Percentiles rank a stretch among this genome's conserved stretches.
Evolutionary conservation across 2,888 invertebrate genomes (phyloP).

Genomic region (Plusia festucae): DNA sequence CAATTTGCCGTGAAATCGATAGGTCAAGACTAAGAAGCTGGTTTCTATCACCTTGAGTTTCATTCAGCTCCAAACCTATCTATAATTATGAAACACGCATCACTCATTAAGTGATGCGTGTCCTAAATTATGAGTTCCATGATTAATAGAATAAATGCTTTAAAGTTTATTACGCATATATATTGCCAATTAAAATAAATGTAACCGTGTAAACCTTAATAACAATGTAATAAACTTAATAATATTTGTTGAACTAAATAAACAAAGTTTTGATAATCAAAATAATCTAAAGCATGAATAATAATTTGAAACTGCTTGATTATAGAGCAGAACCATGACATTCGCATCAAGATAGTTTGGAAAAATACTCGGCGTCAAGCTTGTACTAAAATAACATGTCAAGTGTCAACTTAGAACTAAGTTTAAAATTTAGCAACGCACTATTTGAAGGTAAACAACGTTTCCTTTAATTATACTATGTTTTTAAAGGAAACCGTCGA

Average conservation of each 20-base stretch:
- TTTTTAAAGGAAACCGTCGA: not conserved
- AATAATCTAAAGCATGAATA: too few relatives aligned
- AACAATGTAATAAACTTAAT: too few relatives aligned
- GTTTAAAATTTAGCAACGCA: not conserved
- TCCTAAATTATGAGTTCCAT: not conserved
- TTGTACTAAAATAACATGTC: not conserved
- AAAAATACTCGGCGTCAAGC: not conserved
- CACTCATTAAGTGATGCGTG: not conserved
- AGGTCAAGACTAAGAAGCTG: slow-evolving; percentile 3
- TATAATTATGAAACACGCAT: not conserved
- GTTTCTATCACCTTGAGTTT: not conserved
- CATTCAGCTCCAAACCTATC: not conserved
- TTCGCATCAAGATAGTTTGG: not conserved
- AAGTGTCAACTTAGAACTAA: slow-evolving; percentile 6
- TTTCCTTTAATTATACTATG: slow-evolving; percentile 6
- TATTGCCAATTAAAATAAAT: not conserved
- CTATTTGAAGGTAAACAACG: slow-evolving; percentile 12
- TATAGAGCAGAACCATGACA: too few relatives aligned
- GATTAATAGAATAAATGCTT: too few relatives aligned
- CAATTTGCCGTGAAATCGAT: not conserved
- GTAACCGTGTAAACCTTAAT: too few relatives aligned
- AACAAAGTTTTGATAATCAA: too few relatives aligned
- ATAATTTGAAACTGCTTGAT: too few relatives aligned
- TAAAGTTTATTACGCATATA: not conserved
- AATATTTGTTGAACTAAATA: too few relatives aligned